phyloP scores from a whole-genome alignment of 2,797 vertebrate genomes.

The Cetoscarus ocellatus region DNA sequence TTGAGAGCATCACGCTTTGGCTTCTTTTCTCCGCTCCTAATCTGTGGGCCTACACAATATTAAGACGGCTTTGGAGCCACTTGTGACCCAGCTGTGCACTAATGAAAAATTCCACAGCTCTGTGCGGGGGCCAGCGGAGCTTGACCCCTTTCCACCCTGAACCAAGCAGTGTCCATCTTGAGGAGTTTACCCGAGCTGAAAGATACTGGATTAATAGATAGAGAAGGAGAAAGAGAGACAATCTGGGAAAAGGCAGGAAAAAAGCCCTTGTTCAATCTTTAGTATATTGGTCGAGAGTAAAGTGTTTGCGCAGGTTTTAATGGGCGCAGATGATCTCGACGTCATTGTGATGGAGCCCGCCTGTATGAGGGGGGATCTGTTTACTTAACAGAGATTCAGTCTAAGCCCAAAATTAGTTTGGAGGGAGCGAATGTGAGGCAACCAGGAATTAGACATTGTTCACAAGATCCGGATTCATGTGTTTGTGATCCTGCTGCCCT shows the following conservation, averaged over 20 bases:
- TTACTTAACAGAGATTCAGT: conserved; percentile 91
- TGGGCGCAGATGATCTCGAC: conserved; percentile 93
- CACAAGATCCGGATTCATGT: conserved; percentile 74
- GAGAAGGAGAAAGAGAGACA: conserved; percentile 83
- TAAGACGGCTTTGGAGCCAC: conserved; percentile 95
- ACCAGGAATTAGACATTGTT: conserved; percentile 78
- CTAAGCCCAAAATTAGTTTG: conserved; percentile 89
- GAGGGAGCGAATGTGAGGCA: conserved; percentile 78
- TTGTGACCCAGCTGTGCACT: conserved; percentile 98
- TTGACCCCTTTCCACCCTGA: conserved; percentile 83
- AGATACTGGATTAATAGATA: conserved; percentile 95
- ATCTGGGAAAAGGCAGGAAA: conserved; percentile 80
- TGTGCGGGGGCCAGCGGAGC: conserved; percentile 89
- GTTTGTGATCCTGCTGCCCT: conserved; percentile 67
- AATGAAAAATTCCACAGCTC: conserved; percentile 99
- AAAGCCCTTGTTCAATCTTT: conserved; percentile 83
- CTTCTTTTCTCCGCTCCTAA: conserved; percentile 88
- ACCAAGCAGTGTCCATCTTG: conserved; percentile 90
- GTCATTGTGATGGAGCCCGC: conserved; percentile 86
- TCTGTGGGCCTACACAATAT: conserved; percentile 96
- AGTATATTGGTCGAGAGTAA: conserved; percentile 89
- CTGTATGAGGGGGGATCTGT: conserved; percentile 84
- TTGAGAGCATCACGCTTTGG: conserved; percentile 89
- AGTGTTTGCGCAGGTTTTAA: conserved; percentile 98
- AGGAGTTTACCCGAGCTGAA: conserved; percentile 94